These are phyloP conservation scores for Loris lydekkerianus DNA, from an alignment of 2,797 vertebrate species.

Conservation along the genomic window DNA sequence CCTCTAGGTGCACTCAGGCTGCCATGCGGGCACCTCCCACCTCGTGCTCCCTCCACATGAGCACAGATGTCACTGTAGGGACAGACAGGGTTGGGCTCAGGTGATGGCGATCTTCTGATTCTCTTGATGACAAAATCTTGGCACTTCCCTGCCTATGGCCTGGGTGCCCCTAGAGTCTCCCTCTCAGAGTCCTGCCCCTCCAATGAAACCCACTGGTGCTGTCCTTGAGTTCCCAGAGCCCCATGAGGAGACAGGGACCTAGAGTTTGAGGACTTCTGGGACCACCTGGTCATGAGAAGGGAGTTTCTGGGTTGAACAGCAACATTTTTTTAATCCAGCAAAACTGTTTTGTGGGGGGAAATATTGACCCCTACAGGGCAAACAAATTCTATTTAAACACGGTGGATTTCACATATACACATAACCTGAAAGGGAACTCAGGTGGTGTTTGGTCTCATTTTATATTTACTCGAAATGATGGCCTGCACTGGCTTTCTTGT, in stretches of 20 bases:
- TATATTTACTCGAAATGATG: background rate
- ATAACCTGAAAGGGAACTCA: background rate
- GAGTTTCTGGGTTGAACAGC: background rate
- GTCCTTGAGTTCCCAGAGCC: background rate
- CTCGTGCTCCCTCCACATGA: too few relatives aligned
- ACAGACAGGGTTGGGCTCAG: too few relatives aligned
- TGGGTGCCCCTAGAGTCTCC: background rate
- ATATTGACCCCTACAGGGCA: background rate
- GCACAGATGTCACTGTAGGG: background rate
- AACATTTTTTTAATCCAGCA: background rate
- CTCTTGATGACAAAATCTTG: background rate
- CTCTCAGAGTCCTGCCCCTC: too few relatives aligned
- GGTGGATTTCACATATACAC: background rate
- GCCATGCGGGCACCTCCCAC: background rate
- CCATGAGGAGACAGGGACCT: background rate
- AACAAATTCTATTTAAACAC: background rate
- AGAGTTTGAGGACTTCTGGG: background rate
- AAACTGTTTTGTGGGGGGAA: background rate
- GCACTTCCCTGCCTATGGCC: rapidly evolving
- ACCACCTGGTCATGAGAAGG: background rate
- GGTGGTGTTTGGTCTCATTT: background rate
- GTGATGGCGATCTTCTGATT: background rate
- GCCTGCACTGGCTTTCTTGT: background rate
- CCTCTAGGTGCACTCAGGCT: background rate
- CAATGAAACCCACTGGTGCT: background rate